Base-by-base conservation (phyloP, 2,797 vertebrate species). In the Spinus pinus region DNA sequence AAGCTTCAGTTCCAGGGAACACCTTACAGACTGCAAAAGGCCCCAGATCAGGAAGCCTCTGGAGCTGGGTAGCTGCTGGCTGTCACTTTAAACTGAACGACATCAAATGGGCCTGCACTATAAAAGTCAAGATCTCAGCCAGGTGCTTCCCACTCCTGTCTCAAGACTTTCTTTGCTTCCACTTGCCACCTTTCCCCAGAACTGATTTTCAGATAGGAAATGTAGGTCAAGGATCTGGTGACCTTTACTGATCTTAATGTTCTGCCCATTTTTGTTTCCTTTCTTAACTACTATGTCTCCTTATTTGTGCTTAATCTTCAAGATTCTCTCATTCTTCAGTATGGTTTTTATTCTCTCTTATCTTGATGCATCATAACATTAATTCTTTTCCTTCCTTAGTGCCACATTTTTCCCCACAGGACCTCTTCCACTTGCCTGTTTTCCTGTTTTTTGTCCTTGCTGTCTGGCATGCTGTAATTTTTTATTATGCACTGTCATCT, bases 61-160 rank as follows among this genome's bases (percentile, higher is more conserved):
- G 64, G 81, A 80, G 88, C 77, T 94, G 78, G 81, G 67, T 46
- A 80, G 86, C 81, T 0, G 1, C 93, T 73, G 93, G 90, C 91
- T 81, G 79, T 53, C 57, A 21, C 77, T 94, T 92, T 72, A 81
- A 92, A 91, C 65, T 35, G 49, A 71, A 70, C 41, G 51, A 87
- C 90, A 88, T 95, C 90, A 95, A 94, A 92, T 77, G 61, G 42
- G 14, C 46, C 82, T 86, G 85, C 47, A 20, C 22, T 93, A 12
- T 33, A 44, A 56, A 79, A 85, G 33, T 46, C 7, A 5, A 82
- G 53, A 86, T 74, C 57, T 86, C 62, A 54, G 57, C 58, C 88
- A 95, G 78, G 77, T 90, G 51, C 62, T 92, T 30, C 21, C 8
- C 51, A 35, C 24, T 79, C 50, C 67, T 77, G 12, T 56, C 53